phyloP scores from a whole-genome alignment of 2,797 vertebrate genomes.

The Perodicticus potto region DNA sequence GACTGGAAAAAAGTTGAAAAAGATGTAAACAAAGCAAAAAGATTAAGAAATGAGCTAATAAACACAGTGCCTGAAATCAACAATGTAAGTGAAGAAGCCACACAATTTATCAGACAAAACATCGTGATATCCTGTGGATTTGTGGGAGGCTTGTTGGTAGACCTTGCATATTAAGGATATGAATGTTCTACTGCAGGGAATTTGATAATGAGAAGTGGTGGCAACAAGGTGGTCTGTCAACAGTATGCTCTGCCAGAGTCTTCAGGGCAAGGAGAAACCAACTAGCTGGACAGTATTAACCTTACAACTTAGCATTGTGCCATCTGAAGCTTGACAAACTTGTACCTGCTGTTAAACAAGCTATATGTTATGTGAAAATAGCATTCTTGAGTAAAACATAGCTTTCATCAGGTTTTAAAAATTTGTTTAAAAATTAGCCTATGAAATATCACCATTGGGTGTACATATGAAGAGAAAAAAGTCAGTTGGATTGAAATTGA shows the following conservation, averaged over 20 bases:
- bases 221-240: no score
- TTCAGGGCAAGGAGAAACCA: no score
- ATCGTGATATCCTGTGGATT: neutral
- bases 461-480: neutral
- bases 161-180: neutral
- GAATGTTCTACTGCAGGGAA: neutral
- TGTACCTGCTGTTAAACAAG: no score
- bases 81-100: neutral
- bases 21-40: constrained; percentile 55
- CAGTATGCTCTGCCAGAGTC: no score
- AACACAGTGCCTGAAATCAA: neutral
- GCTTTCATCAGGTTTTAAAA: no score
- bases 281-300: no score
- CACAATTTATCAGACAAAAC: neutral
- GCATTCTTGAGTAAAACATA: no score
- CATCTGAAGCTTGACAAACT: no score
- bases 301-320: no score
- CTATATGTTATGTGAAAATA: no score
- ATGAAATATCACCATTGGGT: neutral
- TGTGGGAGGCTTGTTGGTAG: neutral
- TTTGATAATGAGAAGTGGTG: no score
- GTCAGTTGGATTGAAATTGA: neutral
- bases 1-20: no score
- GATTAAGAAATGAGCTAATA: neutral
- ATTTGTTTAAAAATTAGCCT: neutral